Evolutionary conservation across 2,888 invertebrate species (phyloP), one percentile per base, ranked within the genome.

Genomic region (Diplolepis rosae): DNA sequence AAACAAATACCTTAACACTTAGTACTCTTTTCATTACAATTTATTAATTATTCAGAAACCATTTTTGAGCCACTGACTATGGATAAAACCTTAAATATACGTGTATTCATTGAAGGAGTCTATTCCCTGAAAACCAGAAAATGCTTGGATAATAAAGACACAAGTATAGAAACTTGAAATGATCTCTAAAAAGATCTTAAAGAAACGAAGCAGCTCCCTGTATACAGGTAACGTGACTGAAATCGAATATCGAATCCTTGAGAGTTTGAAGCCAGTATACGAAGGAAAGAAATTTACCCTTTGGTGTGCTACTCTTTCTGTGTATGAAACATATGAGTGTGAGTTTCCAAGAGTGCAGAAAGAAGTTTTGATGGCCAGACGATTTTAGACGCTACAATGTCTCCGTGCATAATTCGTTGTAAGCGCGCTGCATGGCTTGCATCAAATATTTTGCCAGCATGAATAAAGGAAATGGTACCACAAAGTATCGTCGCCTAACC

Each of bases 371-470:
- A 84, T 82, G 80, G 82, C 72, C 75, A 74, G 81, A 79, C 82
- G 76, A 81, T 83, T 83, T 84, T 82, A 83, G 80, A 76, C 66
- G 73, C 77, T 72, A 80, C 79, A 78, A 75, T 80, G 80, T 81
- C 78, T 71, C 76, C 52, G 69, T 78, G 77, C 79, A 80, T 83
- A 83, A 84, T 83, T 78, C 81, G 75, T 67, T 72, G 77, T 73
- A 78, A 78, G 77, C 79, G 69, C 76, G 69, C 75, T 68, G n/a
- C n/a, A n/a, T n/a, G 75, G 52, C 73, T 73, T 65, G 77, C 79
- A 77, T 82, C 78, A 83, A 82, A 84, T 82, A 83, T 83, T 83
- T 82, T 75, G 74, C 69, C 74, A 73, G 77, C 80, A 80, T 77
- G 83, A 84, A 84, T 83, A 84, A 84, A 83, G 75, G 66, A 77